Evolutionary conservation across 2,113 vertebrate genomes (phyloP).

Genomic region (Tetrax tetrax): DNA sequence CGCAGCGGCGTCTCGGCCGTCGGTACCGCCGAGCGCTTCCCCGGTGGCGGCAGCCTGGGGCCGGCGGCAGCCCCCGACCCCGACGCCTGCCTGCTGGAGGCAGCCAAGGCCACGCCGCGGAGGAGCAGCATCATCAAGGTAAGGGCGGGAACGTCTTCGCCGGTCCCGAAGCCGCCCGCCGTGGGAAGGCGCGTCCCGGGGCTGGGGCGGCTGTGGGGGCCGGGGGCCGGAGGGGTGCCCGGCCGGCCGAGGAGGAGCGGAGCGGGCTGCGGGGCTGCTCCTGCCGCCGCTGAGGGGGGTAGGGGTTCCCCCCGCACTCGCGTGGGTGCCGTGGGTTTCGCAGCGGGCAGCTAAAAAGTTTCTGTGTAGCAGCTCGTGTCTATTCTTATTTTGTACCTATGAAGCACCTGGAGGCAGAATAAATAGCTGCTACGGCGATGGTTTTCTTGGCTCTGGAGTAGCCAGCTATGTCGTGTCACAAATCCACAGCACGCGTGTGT

Average conservation of each 20-base stretch:
- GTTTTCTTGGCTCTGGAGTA: not conserved
- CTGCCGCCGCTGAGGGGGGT: too few relatives aligned
- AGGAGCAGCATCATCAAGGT: slow-evolving; percentile 99
- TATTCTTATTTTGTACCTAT: not conserved
- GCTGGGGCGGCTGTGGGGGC: too few relatives aligned
- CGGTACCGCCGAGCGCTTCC: slow-evolving; percentile 46
- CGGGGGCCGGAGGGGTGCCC: too few relatives aligned
- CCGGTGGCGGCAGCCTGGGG: not conserved
- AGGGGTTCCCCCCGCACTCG: rapidly evolving
- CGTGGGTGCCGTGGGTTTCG: not conserved
- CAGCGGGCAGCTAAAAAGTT: not conserved
- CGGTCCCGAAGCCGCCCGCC: not conserved
- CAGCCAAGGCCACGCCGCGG: slow-evolving; percentile 85
- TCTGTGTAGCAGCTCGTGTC: not conserved
- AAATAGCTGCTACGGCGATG: not conserved
- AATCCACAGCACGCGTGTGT: not conserved
- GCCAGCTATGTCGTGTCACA: not conserved
- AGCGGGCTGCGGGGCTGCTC: too few relatives aligned
- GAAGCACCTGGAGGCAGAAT: not conserved
- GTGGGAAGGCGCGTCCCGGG: not conserved
- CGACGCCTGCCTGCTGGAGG: slow-evolving; percentile 80
- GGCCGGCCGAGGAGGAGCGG: too few relatives aligned
- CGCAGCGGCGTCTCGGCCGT: slow-evolving; percentile 82
- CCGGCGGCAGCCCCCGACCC: slow-evolving; percentile 66
- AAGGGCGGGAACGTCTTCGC: not conserved